Base-by-base conservation (phyloP, 2,888 invertebrate species). In the Coelopa pilipes region DNA sequence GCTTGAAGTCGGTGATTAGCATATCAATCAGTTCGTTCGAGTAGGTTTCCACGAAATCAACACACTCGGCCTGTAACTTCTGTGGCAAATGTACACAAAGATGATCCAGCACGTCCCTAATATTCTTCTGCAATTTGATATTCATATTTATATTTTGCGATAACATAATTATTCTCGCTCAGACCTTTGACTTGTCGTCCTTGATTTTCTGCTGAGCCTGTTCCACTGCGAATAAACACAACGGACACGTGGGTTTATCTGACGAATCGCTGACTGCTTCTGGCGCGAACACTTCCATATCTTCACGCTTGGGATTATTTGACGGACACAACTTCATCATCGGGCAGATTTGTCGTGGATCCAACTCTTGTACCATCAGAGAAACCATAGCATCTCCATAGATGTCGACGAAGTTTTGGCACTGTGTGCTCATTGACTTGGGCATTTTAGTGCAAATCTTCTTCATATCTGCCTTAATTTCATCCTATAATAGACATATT, bases 301-400 rank as follows among this genome's bases (percentile, higher is more conserved):
- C 89, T 47, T 90, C 87, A 13, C 77, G 79, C 1, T 81, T 78
- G 1, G 79, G 80, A 34, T 87, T 84, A 13, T 87, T 85, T 9
- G 89, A 87, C 0, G 93, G 92, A 82, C 95, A 96, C 70, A 93
- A 86, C 76, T 90, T 90, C 73, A 95, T 84, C 69, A 90, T 89
- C 9, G 96, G 95, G 81, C 96, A 96, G 34, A 86, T 70, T 65
- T 76, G 76, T 46, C 84, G 83, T 2, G 85, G 87, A 78, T 87
- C 84, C 50, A 88, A 77, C 3, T 81, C 92, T 84, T 95, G 93
- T 55, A 93, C 93, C 11, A 96, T 85, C 74, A 96, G 85, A 11
- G 94, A 93, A 78, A 96, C 91, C 74, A 96, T 88, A 3, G 93
- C 93, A 79, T 93, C 93, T 17, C 94, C 94, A 85, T 96, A 96